Conservation (phyloP, 2,797 vertebrate species). For the Percopsis omiscomaycus region DNA sequence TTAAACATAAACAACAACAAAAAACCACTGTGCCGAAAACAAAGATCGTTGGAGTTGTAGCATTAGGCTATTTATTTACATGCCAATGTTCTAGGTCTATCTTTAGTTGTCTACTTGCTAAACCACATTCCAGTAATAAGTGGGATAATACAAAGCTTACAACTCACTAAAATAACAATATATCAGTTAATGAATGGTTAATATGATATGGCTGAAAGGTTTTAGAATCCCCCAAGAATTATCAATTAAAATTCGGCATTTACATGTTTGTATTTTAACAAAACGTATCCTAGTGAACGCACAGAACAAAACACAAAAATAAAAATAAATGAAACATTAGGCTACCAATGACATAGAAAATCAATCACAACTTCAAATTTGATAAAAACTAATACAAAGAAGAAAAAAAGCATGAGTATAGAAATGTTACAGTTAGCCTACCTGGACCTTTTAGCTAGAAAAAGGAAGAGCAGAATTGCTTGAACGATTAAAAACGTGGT, state of each 20-base stretch:
- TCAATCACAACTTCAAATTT: no score
- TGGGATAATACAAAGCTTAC: neutral
- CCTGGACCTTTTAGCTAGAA: slow-evolving; percentile 69
- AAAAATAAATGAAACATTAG: neutral
- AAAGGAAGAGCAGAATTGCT: slow-evolving; percentile 57
- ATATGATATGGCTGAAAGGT: neutral
- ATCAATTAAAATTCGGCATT: no score
- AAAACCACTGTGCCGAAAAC: no score
- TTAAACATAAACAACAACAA: no score
- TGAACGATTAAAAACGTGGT: slow-evolving; percentile 59
- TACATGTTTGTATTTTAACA: no score
- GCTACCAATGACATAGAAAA: neutral
- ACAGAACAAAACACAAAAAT: neutral
- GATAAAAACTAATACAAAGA: neutral
- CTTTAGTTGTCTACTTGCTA: slow-evolving; percentile 4
- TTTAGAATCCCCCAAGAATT: no score
- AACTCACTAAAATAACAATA: neutral
- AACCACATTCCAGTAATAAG: slow-evolving; percentile 35
- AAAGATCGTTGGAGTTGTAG: no score
- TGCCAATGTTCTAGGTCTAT: neutral
- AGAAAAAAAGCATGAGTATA: neutral
- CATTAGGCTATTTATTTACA: no score
- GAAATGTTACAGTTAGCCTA: slow-evolving; percentile 34
- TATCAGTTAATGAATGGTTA: neutral
- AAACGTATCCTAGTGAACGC: no score